These are phyloP conservation scores for Rhingia campestris DNA, from an alignment of 2,888 invertebrate species.

Conservation along the genomic window DNA sequence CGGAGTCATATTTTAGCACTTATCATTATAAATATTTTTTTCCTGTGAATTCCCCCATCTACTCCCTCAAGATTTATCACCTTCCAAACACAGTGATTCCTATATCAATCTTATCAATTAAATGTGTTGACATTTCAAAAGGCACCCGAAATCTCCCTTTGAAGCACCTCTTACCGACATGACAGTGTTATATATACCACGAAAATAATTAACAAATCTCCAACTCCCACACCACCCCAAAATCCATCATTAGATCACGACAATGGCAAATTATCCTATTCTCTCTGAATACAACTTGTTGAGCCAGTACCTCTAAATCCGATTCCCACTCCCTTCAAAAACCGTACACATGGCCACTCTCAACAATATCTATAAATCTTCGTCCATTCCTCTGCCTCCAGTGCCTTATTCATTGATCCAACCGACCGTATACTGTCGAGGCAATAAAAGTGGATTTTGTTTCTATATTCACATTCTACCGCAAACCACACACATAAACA, in stretches of 20 bases:
- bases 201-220: conserved; percentile 28
- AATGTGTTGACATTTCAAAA: conserved; percentile 18
- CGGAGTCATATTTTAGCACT: too few relatives aligned
- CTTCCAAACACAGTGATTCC: too few relatives aligned
- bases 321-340: conserved; percentile 16
- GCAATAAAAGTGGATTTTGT: conserved; percentile 63
- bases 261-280: conserved; percentile 46
- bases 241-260: conserved; percentile 22
- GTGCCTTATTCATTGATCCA: conserved; percentile 67
- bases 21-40: too few relatives aligned
- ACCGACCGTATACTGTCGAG: conserved; percentile 41
- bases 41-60: too few relatives aligned
- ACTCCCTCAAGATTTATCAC: too few relatives aligned
- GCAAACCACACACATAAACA: conserved; percentile 14
- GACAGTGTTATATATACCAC: conserved; percentile 1
- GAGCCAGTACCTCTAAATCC: conserved; percentile 23
- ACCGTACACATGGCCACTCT: conserved; percentile 9
- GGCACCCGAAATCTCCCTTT: conserved; percentile 8
- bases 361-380: conserved; percentile 47
- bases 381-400: conserved; percentile 29
- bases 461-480: conserved; percentile 47
- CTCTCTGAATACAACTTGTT: conserved; percentile 54
- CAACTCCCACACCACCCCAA: too few relatives aligned
- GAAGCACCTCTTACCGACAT: conserved; percentile 4
- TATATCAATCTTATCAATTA: background rate